Percentiles rank a stretch among this genome's conserved stretches.
phyloP scores from a whole-genome alignment of 2,888 invertebrate genomes.

The Melitaea athalia region DNA sequence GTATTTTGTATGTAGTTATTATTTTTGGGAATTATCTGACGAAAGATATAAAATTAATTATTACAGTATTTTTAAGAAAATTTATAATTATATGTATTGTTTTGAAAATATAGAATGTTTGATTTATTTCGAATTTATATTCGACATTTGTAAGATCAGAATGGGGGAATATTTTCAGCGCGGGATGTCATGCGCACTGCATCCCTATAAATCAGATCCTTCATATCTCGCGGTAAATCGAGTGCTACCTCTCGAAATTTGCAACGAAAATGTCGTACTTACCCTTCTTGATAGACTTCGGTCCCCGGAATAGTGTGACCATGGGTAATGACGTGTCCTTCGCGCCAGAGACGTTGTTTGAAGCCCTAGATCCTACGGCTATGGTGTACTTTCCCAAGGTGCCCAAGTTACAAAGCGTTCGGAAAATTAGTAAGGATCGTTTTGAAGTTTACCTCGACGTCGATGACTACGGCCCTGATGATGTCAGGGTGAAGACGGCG shows the following conservation, averaged over 20 bases:
- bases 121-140: no score
- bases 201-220: background rate
- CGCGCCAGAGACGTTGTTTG: background rate
- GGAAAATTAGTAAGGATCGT: background rate
- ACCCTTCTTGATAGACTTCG: background rate
- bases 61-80: no score
- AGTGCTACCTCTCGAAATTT: background rate
- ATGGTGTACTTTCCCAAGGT: slow-evolving; percentile 3
- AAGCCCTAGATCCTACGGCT: background rate
- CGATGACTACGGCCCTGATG: background rate
- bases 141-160: background rate
- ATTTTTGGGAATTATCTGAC: no score
- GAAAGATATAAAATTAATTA: no score
- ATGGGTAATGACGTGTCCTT: background rate
- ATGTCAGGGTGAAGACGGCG: background rate
- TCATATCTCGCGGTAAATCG: background rate
- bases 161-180: slow-evolving; percentile 1
- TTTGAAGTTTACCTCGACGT: slow-evolving; percentile 1
- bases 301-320: background rate
- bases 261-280: background rate
- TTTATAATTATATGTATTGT: no score
- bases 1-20: no score
- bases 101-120: no score
- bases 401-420: background rate
- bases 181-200: slow-evolving; percentile 13